Evolutionary conservation across 64 coral and sea anemone genomes (phyloP).

Genomic region (Montipora efflorescens): DNA sequence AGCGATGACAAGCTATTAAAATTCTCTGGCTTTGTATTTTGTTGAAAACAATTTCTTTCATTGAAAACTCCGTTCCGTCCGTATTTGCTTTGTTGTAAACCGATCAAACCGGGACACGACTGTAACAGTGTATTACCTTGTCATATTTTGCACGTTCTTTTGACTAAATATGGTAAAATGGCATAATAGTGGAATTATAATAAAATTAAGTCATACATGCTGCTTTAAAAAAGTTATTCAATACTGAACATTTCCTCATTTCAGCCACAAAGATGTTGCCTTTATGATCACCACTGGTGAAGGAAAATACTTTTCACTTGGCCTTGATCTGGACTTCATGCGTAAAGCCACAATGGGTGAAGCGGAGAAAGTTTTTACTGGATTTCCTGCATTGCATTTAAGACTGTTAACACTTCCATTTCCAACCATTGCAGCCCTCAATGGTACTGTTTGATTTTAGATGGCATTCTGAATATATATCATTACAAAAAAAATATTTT

Average conservation of each 20-base stretch:
- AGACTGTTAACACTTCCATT: slow-evolving; percentile 83
- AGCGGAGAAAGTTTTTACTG: neutral
- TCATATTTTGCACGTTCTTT: too few species aligned
- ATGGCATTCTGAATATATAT: neutral
- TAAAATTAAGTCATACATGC: too few species aligned
- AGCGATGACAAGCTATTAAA: too few species aligned
- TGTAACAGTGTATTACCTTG: too few species aligned
- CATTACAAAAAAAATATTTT: neutral
- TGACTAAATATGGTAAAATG: too few species aligned
- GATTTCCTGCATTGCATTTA: neutral
- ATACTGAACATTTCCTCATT: neutral
- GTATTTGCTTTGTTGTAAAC: too few species aligned
- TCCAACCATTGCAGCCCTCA: slow-evolving; percentile 81
- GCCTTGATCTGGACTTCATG: slow-evolving; percentile 69
- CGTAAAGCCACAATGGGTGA: neutral
- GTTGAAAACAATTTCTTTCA: too few species aligned
- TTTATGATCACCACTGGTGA: slow-evolving; percentile 86
- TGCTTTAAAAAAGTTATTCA: too few species aligned
- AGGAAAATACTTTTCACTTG: slow-evolving; percentile 79
- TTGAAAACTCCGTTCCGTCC: too few species aligned
- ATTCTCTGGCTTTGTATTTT: too few species aligned
- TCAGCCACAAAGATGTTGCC: slow-evolving; percentile 64
- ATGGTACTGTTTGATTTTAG: slow-evolving; percentile 65
- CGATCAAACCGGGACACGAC: too few species aligned
- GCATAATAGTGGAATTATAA: too few species aligned